Percentiles rank a stretch among this genome's conserved stretches.
Evolutionary conservation across 2,797 vertebrate genomes (phyloP).

Genomic region (Momotus momota): DNA sequence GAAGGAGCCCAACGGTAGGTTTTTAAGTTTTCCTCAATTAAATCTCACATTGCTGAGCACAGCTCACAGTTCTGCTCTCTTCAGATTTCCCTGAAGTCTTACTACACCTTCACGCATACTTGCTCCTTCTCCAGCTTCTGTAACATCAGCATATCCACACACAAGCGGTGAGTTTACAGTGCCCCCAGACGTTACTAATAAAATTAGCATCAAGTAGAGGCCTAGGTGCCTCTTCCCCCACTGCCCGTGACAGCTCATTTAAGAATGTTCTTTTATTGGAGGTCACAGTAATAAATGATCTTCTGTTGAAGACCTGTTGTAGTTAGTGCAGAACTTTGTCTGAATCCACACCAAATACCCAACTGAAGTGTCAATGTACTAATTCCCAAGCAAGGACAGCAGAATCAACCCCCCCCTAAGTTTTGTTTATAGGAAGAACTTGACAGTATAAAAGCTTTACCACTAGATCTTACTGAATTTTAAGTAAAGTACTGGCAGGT

Average conservation of each 20-base stretch:
- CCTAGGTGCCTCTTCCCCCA: background rate
- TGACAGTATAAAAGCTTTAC: background rate
- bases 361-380: background rate
- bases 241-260: background rate
- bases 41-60: conserved; percentile 1
- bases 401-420: background rate
- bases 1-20: background rate
- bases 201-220: background rate
- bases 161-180: conserved; percentile 36
- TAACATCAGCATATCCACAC: background rate
- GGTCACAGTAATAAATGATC: background rate
- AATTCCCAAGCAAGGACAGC: background rate
- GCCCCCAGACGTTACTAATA: conserved; percentile 31
- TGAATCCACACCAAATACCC: background rate
- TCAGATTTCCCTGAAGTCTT: conserved; percentile 10
- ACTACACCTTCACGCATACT: background rate
- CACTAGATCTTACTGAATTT: background rate
- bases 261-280: background rate
- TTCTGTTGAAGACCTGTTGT: background rate
- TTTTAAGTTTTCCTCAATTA: conserved; percentile 39
- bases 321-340: background rate
- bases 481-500: background rate
- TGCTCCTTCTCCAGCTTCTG: conserved; percentile 18
- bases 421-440: background rate
- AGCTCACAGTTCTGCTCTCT: background rate